A percentile compares a stretch with the other conserved stretches of the same genome.
phyloP scores from a whole-genome alignment of 2,888 invertebrate species.

The Pteria penguin region DNA sequence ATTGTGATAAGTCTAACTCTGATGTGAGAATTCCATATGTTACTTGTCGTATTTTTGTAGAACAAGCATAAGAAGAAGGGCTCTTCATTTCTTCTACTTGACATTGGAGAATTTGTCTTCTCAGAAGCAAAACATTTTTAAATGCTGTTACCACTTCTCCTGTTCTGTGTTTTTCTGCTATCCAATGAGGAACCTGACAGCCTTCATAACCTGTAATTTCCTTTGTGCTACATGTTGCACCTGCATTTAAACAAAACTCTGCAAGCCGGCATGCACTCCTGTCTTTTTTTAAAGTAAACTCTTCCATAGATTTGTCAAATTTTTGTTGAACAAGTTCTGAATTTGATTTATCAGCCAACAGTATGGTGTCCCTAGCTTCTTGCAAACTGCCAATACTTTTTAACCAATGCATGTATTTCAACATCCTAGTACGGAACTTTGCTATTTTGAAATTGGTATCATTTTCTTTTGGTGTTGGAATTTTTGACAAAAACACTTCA shows the following conservation, averaged over 20 bases:
- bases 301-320: slow-evolving; percentile 69
- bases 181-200: slow-evolving; percentile 82
- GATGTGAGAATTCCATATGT: slow-evolving; percentile 70
- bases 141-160: slow-evolving; percentile 85
- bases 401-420: slow-evolving; percentile 88
- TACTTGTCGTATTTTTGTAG: slow-evolving; percentile 65
- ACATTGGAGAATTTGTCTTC: slow-evolving; percentile 69
- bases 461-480: slow-evolving; percentile 82
- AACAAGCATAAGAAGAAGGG: slow-evolving; percentile 67
- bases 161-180: slow-evolving; percentile 84
- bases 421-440: slow-evolving; percentile 84
- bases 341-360: slow-evolving; percentile 61
- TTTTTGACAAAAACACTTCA: slow-evolving; percentile 85
- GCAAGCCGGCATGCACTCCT: not conserved
- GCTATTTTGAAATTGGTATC: slow-evolving; percentile 49
- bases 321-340: slow-evolving; percentile 57
- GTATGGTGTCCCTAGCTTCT: slow-evolving; percentile 84
- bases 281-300: slow-evolving; percentile 44
- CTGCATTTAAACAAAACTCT: not conserved
- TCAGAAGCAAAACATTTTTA: slow-evolving; percentile 80
- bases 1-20: slow-evolving; percentile 2
- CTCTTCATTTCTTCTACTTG: slow-evolving; percentile 72
- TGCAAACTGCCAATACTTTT: slow-evolving; percentile 85
- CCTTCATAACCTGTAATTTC: not conserved
- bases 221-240: not conserved